These are phyloP conservation scores for Capitella teleta DNA, from an alignment of 1,140 invertebrate genomes.

Conservation along the genomic window DNA sequence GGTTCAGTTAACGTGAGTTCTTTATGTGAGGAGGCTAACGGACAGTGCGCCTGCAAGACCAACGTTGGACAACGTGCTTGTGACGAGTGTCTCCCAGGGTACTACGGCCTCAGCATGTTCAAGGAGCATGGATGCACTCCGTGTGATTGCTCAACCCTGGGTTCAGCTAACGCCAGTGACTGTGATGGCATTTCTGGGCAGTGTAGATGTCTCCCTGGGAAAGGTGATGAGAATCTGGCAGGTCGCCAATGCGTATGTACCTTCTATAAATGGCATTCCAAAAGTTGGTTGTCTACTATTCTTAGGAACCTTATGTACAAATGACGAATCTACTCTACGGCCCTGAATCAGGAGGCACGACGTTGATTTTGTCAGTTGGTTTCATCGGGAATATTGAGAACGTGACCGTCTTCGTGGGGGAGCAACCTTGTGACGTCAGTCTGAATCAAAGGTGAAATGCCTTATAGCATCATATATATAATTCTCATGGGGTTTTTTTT, in stretches of 20 bases:
- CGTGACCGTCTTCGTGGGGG: not conserved
- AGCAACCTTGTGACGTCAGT: not conserved
- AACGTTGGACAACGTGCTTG: constrained; percentile 44
- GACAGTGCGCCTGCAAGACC: constrained; percentile 51
- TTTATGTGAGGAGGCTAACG: constrained; percentile 63
- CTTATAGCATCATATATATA: no score
- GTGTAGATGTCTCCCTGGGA: not conserved
- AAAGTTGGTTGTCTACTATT: no score
- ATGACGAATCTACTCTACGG: no score
- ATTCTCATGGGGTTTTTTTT: no score
- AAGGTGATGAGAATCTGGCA: not conserved
- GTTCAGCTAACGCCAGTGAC: not conserved
- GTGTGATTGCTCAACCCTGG: constrained; percentile 7
- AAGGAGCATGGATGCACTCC: constrained; percentile 57
- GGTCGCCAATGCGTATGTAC: constrained; percentile 2
- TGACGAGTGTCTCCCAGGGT: constrained; percentile 56
- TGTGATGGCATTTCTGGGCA: constrained; percentile 1
- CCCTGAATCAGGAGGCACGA: constrained; percentile 20
- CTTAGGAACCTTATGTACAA: no score
- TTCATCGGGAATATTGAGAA: not conserved
- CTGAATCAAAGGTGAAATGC: not conserved
- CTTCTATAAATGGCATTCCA: no score
- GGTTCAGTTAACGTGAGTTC: constrained; percentile 54
- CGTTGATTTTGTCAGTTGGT: constrained; percentile 15
- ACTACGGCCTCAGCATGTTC: constrained; percentile 81